These are phyloP conservation scores for Poliocrania exsul DNA, from an alignment of 2,797 vertebrate genomes.

Conservation along the genomic window DNA sequence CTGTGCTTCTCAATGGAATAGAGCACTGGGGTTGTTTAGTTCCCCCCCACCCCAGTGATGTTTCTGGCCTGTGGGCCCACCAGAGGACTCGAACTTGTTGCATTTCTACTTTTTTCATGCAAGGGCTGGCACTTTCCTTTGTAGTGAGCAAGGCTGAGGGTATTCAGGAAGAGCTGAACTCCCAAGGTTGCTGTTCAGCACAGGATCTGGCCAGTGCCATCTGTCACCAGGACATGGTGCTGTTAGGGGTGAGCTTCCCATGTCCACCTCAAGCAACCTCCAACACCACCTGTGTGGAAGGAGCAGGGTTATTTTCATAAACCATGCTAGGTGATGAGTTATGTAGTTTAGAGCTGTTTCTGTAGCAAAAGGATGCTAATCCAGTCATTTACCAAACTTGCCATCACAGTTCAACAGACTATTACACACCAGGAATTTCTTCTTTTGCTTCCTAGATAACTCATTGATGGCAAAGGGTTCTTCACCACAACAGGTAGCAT, in stretches of 20 bases:
- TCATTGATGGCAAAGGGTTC: not conserved
- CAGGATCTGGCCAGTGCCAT: not conserved
- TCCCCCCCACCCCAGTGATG: not conserved
- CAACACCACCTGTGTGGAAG: fast-evolving
- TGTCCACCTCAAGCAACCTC: fast-evolving
- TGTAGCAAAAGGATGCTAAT: not conserved
- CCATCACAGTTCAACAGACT: not conserved
- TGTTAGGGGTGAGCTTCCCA: not conserved
- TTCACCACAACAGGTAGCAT: not conserved
- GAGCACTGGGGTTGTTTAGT: not conserved
- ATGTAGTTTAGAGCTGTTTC: not conserved
- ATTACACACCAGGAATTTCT: not conserved
- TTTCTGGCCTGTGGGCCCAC: not conserved
- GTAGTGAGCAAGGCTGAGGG: not conserved
- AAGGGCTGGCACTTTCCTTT: not conserved
- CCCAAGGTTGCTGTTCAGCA: not conserved
- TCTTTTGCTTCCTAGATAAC: not conserved
- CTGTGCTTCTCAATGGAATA: not conserved
- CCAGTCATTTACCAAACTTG: not conserved
- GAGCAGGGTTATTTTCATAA: not conserved
- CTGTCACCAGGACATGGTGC: fast-evolving
- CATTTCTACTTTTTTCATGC: not conserved
- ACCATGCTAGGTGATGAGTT: not conserved
- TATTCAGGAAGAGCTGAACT: not conserved
- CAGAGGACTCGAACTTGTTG: fast-evolving